A percentile compares a stretch with the other conserved stretches of the same genome.
phyloP scores from a whole-genome alignment of 2,113 vertebrate species.

The Microtus oregoni region DNA sequence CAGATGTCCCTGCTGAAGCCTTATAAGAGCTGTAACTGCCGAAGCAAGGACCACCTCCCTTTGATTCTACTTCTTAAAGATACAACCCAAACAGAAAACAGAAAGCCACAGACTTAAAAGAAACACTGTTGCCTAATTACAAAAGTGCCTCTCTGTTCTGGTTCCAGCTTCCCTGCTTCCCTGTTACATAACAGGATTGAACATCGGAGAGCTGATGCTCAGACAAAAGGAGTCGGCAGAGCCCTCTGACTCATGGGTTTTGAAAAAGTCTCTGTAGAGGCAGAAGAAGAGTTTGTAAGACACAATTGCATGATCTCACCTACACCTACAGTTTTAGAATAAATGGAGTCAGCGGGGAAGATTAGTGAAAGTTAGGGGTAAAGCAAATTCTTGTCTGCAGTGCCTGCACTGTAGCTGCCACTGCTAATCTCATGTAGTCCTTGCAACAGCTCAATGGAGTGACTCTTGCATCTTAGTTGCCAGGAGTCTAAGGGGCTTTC shows the following conservation, averaged over 20 bases:
- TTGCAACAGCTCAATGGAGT: conserved; percentile 31
- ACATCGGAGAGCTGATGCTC: conserved; percentile 44
- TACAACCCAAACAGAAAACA: background rate
- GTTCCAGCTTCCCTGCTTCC: conserved; percentile 15
- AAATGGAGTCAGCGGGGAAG: conserved; percentile 8
- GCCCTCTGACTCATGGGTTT: conserved; percentile 66
- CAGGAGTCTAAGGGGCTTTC: conserved; percentile 14
- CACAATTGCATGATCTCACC: conserved; percentile 55
- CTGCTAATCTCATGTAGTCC: conserved; percentile 46
- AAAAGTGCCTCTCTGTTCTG: conserved; percentile 48
- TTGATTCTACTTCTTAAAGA: background rate
- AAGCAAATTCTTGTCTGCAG: background rate
- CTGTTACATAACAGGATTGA: conserved; percentile 60
- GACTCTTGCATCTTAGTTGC: conserved; percentile 16
- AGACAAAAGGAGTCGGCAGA: conserved; percentile 51
- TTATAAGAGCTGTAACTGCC: conserved; percentile 35
- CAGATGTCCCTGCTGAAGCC: conserved; percentile 49
- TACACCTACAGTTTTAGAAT: conserved; percentile 51
- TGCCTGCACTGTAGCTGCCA: background rate
- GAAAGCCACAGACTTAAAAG: background rate
- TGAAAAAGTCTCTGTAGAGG: conserved; percentile 47
- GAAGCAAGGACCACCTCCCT: conserved; percentile 15
- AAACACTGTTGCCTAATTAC: conserved; percentile 52
- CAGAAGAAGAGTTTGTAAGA: conserved; percentile 51
- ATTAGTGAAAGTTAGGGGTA: background rate